phyloP scores from a whole-genome alignment of 2,888 invertebrate species.

The Aspidiotus destructor region DNA sequence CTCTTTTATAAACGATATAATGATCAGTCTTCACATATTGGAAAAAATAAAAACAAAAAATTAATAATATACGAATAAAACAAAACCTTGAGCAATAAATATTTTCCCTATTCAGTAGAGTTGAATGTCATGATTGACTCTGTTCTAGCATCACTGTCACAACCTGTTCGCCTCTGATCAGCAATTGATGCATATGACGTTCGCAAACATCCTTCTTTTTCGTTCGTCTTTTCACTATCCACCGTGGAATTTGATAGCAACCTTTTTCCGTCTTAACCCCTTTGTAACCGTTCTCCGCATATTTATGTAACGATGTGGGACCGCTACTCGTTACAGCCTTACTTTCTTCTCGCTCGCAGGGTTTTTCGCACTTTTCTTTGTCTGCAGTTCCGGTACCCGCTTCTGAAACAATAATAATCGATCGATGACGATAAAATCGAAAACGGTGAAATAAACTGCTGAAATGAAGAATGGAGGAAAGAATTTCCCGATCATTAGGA shows the following conservation, averaged over 20 bases:
- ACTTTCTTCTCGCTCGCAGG: not conserved
- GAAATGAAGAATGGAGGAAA: too few relatives aligned
- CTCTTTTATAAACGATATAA: too few relatives aligned
- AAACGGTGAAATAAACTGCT: not conserved
- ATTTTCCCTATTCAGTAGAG: not conserved
- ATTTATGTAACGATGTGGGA: not conserved
- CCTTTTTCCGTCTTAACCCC: not conserved
- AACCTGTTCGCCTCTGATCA: constrained; percentile 69
- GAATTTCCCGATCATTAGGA: too few relatives aligned
- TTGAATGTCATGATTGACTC: not conserved
- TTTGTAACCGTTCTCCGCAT: not conserved
- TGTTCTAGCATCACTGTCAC: constrained; percentile 46
- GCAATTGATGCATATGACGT: constrained; percentile 56
- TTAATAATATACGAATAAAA: too few relatives aligned
- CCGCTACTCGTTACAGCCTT: constrained; percentile 2
- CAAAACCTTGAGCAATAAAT: not conserved
- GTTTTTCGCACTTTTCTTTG: not conserved
- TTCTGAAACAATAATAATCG: constrained; percentile 10
- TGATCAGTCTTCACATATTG: too few relatives aligned
- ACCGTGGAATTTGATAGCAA: not conserved
- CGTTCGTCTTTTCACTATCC: constrained; percentile 49
- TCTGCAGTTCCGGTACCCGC: not conserved
- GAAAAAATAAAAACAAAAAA: too few relatives aligned
- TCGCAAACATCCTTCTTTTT: constrained; percentile 57
- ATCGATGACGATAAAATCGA: constrained; percentile 1